Conservation (phyloP, 2,888 invertebrate species). For the Catonia carolina region DNA sequence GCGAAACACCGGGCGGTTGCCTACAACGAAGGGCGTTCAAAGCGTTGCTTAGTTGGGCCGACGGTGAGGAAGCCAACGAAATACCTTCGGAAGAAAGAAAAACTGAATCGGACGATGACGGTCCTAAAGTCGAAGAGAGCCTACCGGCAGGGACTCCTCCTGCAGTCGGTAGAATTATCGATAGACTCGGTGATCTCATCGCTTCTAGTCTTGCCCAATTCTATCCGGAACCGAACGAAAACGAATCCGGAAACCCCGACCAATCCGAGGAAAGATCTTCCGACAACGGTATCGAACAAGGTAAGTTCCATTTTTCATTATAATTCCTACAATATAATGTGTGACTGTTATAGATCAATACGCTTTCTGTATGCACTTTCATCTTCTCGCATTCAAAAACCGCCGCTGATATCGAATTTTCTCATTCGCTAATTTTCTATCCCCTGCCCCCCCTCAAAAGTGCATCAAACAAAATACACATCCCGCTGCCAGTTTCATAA, state of each 20-base stretch:
- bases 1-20: conserved; percentile 15
- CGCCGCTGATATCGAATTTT: no score
- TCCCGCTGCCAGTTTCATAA: no score
- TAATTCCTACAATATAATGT: no score
- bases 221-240: conserved; percentile 15
- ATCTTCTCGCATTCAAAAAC: no score
- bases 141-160: conserved; percentile 27
- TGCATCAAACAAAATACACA: no score
- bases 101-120: conserved; percentile 19
- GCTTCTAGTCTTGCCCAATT: conserved; percentile 21
- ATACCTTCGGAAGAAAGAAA: not conserved
- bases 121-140: conserved; percentile 10
- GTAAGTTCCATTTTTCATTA: no score
- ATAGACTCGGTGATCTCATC: conserved; percentile 29
- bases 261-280: not conserved
- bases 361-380: no score
- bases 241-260: conserved; percentile 1
- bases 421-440: no score
- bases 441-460: no score
- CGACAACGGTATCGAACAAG: conserved; percentile 19
- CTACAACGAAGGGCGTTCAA: conserved; percentile 17
- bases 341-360: no score
- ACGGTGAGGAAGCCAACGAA: conserved; percentile 6
- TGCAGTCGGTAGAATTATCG: conserved; percentile 27
- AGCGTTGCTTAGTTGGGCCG: conserved; percentile 8